Evolutionary conservation across 2,797 vertebrate genomes (phyloP), one percentile per base, ranked within the genome.

Genomic region (Oreortyx pictus): DNA sequence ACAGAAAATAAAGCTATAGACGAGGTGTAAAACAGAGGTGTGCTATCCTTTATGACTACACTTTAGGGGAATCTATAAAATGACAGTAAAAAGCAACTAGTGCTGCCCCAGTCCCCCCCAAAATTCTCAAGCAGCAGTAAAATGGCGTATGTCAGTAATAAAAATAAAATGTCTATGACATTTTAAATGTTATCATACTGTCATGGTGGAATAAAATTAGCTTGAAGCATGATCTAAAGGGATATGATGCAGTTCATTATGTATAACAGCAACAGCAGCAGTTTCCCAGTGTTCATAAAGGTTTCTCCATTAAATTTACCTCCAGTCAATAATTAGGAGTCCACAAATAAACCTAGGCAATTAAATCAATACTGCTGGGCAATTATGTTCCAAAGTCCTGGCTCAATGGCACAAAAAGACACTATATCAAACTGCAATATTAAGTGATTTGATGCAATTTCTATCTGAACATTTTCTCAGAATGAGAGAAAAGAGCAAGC

Each of bases 291-390:
- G 98, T 99, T 99, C 98, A 99, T 98, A 99, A 99, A 99, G 98
- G 98, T 98, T 97, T 98, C 98, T 98, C 98, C 98, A 99, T 99
- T 99, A 99, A 99, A 99, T 98, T 98, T 98, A 98, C 98, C 99
- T 99, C 98, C 98, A 99, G 98, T 99, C 99, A 99, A 99, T 99
- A 99, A 99, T 99, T 99, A 99, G 99, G 98, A 98, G 98, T 98
- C 98, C 98, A 98, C 99, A 99, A 99, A 99, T 99, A 99, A 99
- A 99, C 98, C 98, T 97, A 98, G 97, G 99, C 99, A 99, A 99
- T 99, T 99, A 99, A 98, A 99, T 99, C 99, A 98, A 99, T 99
- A 98, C 98, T 98, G 98, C 98, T 98, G 97, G 97, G 98, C 98
- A 98, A 98, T 98, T 98, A 98, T 88, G 94, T 97, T 98, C 95